Base-by-base conservation (phyloP, 2,113 vertebrate genomes). In the Patagioenas fasciata region DNA sequence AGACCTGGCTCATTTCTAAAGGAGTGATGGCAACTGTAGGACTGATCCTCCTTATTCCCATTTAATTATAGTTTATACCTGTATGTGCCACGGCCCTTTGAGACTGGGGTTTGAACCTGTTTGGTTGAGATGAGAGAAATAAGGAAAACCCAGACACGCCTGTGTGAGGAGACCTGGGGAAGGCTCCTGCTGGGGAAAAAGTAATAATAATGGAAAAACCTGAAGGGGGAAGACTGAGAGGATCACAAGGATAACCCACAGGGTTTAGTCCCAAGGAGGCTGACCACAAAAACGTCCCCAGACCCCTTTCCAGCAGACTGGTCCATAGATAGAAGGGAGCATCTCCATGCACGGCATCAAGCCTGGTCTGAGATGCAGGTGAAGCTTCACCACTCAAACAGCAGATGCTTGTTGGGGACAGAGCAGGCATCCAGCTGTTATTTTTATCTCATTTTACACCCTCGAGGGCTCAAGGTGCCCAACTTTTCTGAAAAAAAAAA, bases 341-440 rank as follows among this genome's bases (percentile, higher is more conserved):
- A 38, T 36, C 65, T 32, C 79, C 0, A 2, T 7, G 15, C 47
- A 3, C 1, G 0, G 44, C 84, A 23, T 5, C 1, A 3, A 54
- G 47, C 48, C 40, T 0, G 1, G 11, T 15, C 44, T 6, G 34
- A 34, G 78, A 24, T 6, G 56, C 56, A 61, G 57, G 28, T 26
- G 32, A 34, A 77, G 20, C 66, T 53, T 29, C 72, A 24, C 53
- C 6, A 10, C 38, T 4, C 69, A 10, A 51, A 13, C 23, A 20
- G 13, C 0, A 17, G 18, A 36, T 20, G 10, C 42, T 23, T 4
- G 2, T 5, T 42, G 1, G 4, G 77, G 44, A 14, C 11, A 13
- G 38, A 77, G 32, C 16, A n/a, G 91, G 31, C 40, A 58, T 28
- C 60, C 25, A 7, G 15, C 2, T 31, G 32, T 29, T 8, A 8